phyloP scores from a whole-genome alignment of 1,140 invertebrate genomes.

The Reticulitermes speratus region DNA sequence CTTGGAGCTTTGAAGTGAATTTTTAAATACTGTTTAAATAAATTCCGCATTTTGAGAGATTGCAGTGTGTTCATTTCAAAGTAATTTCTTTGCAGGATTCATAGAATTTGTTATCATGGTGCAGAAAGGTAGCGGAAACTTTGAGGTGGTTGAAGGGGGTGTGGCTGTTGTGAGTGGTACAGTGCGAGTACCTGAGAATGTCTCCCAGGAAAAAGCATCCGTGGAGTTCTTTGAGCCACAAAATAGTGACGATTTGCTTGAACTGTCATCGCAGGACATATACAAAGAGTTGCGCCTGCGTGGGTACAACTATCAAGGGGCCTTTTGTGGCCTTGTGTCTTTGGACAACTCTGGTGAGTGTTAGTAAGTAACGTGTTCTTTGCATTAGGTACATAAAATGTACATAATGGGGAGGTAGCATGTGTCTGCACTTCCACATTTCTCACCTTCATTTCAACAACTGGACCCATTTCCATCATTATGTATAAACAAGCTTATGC shows the following conservation, averaged over 20 bases:
- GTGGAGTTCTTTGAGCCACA: conserved; percentile 44
- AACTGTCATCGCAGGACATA: conserved; percentile 70
- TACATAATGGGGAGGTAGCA: no score
- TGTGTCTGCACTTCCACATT: no score
- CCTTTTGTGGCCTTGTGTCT: conserved; percentile 77
- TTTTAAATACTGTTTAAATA: no score
- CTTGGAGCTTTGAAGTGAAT: no score
- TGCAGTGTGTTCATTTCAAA: neutral
- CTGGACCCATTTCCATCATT: no score
- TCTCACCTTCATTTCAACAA: no score
- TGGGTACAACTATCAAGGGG: conserved; percentile 90
- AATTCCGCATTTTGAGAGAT: no score
- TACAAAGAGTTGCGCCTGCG: conserved; percentile 92
- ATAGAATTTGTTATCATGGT: conserved; percentile 80
- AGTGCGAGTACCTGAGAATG: conserved; percentile 56
- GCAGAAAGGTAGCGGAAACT: conserved; percentile 77
- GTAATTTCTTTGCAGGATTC: conserved; percentile 41
- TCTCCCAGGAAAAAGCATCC: conserved; percentile 47
- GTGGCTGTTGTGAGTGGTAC: conserved; percentile 75
- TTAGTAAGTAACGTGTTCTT: neutral
- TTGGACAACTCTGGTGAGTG: conserved; percentile 62
- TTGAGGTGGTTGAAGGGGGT: conserved; percentile 81
- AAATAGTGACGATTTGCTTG: conserved; percentile 38
- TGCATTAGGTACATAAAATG: no score
- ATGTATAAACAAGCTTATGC: no score